A percentile compares a stretch with the other conserved stretches of the same genome.
Evolutionary conservation across 2,888 invertebrate species (phyloP).

Genomic region (Pomacea canaliculata): DNA sequence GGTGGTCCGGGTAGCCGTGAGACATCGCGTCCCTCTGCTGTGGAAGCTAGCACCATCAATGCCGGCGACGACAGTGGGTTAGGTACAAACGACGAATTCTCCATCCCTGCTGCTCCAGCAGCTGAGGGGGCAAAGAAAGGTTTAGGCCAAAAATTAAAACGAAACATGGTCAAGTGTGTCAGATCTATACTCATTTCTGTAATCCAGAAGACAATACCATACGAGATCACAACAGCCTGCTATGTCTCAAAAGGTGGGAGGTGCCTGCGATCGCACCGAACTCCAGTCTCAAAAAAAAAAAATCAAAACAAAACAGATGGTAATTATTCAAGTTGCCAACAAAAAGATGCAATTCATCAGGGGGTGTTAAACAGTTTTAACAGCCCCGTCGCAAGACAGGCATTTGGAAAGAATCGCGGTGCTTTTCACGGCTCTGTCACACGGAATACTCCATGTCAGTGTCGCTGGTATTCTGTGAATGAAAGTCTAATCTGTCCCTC

Average conservation of each 20-base stretch:
- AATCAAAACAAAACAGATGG: not conserved
- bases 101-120: constrained; percentile 47
- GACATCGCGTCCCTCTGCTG: constrained; percentile 60
- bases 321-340: not conserved
- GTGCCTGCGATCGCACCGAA: not conserved
- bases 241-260: not conserved
- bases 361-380: too few species aligned
- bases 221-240: not conserved
- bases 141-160: constrained; percentile 65
- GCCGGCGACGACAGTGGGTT: constrained; percentile 62
- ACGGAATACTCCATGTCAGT: too few species aligned
- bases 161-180: constrained; percentile 53
- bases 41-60: constrained; percentile 63
- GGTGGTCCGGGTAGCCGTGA: constrained; percentile 43
- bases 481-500: too few species aligned
- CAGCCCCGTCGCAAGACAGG: too few species aligned
- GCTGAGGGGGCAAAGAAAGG: constrained; percentile 47
- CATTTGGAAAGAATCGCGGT: too few species aligned
- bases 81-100: constrained; percentile 58
- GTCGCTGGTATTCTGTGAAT: too few species aligned
- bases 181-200: constrained; percentile 36
- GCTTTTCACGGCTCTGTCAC: too few species aligned
- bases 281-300: not conserved
- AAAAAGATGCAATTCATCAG: too few species aligned
- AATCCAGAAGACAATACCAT: not conserved